Evolutionary conservation across 2,888 invertebrate genomes (phyloP), one percentile per base, ranked within the genome.

Genomic region (Drosophila mettleri): DNA sequence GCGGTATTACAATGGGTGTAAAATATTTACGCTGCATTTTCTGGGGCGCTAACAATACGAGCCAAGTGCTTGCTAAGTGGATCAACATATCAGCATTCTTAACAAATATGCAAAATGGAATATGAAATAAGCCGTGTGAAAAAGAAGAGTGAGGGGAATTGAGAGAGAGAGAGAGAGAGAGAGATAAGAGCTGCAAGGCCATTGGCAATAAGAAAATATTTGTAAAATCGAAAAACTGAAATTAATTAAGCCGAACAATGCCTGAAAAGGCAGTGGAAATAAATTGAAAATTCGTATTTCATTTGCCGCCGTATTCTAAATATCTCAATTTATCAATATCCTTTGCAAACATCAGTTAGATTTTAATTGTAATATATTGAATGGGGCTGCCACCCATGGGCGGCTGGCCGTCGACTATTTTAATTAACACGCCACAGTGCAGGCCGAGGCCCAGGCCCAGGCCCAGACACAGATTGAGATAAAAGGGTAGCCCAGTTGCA

Each of bases 21-120:
- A 33, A 63, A 69, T 67, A 63, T 69, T 45, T 49, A 71, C 14
- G 39, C 62, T 41, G 62, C 62, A 39, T 59, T 55, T 54, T 53
- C 54, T 29, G 49, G 52, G 59, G 24, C 38, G 57, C 38, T 52
- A 71, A 72, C 77, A 74, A 71, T 66, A 46, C 29, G 48, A 67
- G 49, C 49, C 77, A 67, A 75, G 78, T 72, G 78, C 57, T 64
- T 57, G 46, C 67, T 77, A 72, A 75, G 74, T 72, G 78, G 67
- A 77, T 75, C 74, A 75, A 76, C 76, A 74, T 74, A 75, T 76
- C 74, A 74, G 66, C 66, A 57, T 74, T 58, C 43, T 43, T 54
- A 70, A 70, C 34, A 74, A 71, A 71, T 52, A 66, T 76, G 51
- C 36, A 27, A 52, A 38, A 33, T 41, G 34, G 27, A 62, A 34